These are phyloP conservation scores for Parambassis ranga DNA, from an alignment of 2,797 vertebrate genomes.

Conservation along the genomic window DNA sequence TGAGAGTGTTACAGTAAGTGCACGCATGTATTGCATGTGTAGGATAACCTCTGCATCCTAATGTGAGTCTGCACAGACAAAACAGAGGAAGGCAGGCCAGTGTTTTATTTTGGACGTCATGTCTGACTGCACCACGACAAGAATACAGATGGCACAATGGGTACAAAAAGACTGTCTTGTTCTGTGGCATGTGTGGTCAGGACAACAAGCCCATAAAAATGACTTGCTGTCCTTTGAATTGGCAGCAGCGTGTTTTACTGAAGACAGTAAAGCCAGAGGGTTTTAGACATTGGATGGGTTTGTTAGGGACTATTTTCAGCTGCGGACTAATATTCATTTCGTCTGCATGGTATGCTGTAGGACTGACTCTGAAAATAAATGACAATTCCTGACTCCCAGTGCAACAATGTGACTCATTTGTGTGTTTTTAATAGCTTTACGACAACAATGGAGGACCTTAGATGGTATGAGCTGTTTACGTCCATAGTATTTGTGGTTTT, in stretches of 20 bases:
- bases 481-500: not conserved
- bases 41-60: conserved; percentile 27
- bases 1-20: conserved; percentile 31
- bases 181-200: conserved; percentile 3
- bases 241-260: conserved; percentile 4
- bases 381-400: not conserved
- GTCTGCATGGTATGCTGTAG: not conserved
- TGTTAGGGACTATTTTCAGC: not conserved
- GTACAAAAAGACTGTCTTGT: not conserved
- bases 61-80: conserved; percentile 13
- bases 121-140: conserved; percentile 11
- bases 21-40: not conserved
- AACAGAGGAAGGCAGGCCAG: not conserved
- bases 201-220: conserved; percentile 17
- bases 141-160: conserved; percentile 6
- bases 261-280: conserved; percentile 4
- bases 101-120: not conserved
- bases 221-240: conserved; percentile 22
- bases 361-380: not conserved
- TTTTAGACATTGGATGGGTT: not conserved
- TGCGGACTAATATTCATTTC: not conserved
- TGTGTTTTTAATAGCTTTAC: conserved; percentile 14
- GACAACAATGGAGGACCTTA: not conserved
- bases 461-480: not conserved
- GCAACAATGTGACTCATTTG: conserved; percentile 24